Evolutionary conservation across 2,797 vertebrate species (phyloP), one percentile per base, ranked within the genome.

Genomic region (Scarus forsteni): DNA sequence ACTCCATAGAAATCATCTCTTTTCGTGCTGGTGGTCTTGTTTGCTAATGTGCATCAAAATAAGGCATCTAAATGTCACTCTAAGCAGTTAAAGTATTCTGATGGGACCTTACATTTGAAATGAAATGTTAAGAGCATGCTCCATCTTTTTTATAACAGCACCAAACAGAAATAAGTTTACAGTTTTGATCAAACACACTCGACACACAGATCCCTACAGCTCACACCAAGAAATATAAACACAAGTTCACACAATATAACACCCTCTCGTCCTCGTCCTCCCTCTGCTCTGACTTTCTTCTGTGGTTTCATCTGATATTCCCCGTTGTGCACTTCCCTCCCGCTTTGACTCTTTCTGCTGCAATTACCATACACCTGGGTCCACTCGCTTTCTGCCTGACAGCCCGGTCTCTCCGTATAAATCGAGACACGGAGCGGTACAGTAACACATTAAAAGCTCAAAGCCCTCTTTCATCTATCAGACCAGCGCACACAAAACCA

Each of bases 361-460:
- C 80, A 81, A 85, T 88, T 89, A 85, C 75, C 80, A 63, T 71
- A 75, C 90, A 93, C 86, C 89, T 88, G 75, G 62, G 73, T 86
- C 85, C 81, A 73, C 85, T 84, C 70, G 57, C 83, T 66, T 84
- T 82, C 74, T 68, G 75, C 83, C 81, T 80, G 83, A 84, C 84
- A 79, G 76, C 81, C 64, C 70, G 5, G 75, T 63, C 77, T 81
- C 66, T 65, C 66, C 75, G 50, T 71, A 79, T 82, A 53, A 67
- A 79, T 79, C 77, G 18, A 62, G 83, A 73, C 80, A 73, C 81
- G 67, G 60, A 62, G 73, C 83, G 8, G 70, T 77, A 87, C 84
- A 64, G 85, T 82, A 78, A 52, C 67, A 75, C 79, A 69, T 85
- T 85, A 84, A 86, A 83, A 84, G 56, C 84, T 65, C 78, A 43